A percentile compares a stretch with the other conserved stretches of the same genome.
phyloP scores from a whole-genome alignment of 2,113 vertebrate species.

The Neolamprologus sp. region DNA sequence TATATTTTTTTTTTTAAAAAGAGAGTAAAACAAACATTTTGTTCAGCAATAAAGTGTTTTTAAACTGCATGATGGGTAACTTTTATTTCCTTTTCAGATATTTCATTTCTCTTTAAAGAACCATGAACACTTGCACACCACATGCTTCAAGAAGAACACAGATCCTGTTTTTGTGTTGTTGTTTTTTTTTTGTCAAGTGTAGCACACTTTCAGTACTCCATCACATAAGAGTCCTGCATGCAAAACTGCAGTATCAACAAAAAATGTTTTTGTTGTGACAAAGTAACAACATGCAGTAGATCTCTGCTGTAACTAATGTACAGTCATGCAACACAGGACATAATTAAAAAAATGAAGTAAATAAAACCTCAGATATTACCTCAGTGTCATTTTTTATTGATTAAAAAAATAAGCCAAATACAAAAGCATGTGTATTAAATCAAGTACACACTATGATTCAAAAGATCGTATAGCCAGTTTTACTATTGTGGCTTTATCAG shows the following conservation, averaged over 20 bases:
- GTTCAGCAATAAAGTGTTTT: background rate
- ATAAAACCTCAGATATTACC: background rate
- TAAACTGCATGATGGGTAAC: background rate
- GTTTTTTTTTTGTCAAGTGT: background rate
- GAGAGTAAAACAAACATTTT: background rate
- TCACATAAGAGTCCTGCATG: background rate
- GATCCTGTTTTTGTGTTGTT: background rate
- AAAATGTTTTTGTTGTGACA: background rate
- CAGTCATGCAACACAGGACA: background rate
- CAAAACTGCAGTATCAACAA: background rate
- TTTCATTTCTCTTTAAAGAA: background rate
- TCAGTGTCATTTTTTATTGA: background rate
- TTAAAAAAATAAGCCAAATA: background rate
- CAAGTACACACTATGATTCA: background rate
- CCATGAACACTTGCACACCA: background rate
- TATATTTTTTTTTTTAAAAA: rapidly evolving
- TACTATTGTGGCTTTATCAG: background rate
- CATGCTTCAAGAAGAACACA: background rate
- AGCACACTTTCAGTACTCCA: background rate
- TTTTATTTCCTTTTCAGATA: background rate
- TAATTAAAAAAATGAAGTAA: background rate
- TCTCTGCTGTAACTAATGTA: background rate
- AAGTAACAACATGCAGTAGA: background rate
- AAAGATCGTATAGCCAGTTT: background rate
- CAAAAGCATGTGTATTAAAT: background rate